Conservation (phyloP, 2,797 vertebrate species). For the Rhabdomys pumilio region DNA sequence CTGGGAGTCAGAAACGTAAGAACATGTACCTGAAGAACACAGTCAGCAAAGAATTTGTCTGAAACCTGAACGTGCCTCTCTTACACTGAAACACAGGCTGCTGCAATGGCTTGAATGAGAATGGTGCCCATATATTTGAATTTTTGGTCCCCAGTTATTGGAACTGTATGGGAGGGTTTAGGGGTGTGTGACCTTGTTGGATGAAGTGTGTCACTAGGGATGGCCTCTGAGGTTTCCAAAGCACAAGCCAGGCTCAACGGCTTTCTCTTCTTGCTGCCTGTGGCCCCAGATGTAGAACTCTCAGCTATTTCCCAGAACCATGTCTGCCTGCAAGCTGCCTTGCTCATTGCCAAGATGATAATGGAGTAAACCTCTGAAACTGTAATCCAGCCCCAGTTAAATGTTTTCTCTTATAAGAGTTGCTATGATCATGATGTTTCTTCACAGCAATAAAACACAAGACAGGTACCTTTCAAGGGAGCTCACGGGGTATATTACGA, state of each 20-base stretch:
- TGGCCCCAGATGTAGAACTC: neutral
- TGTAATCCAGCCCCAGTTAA: neutral
- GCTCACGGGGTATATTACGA: neutral
- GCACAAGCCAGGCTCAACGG: neutral
- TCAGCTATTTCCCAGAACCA: neutral
- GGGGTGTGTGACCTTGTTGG: neutral
- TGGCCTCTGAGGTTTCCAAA: neutral
- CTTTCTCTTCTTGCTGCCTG: neutral
- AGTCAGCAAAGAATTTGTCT: neutral
- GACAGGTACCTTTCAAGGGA: neutral
- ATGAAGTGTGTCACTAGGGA: neutral
- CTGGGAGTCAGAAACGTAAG: neutral
- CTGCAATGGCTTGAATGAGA: neutral
- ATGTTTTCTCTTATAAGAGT: neutral
- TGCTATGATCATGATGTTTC: neutral
- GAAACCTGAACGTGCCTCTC: neutral
- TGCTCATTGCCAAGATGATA: neutral
- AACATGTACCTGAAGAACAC: neutral
- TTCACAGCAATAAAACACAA: neutral
- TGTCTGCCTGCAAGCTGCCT: neutral
- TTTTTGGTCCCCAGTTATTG: neutral
- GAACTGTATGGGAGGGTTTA: neutral
- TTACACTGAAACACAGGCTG: neutral
- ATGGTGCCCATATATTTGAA: neutral
- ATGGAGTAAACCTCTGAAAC: neutral